A percentile compares a stretch with the other conserved stretches of the same genome.
Evolutionary conservation across 2,113 vertebrate species (phyloP).

Genomic region (Carassius gibelio): DNA sequence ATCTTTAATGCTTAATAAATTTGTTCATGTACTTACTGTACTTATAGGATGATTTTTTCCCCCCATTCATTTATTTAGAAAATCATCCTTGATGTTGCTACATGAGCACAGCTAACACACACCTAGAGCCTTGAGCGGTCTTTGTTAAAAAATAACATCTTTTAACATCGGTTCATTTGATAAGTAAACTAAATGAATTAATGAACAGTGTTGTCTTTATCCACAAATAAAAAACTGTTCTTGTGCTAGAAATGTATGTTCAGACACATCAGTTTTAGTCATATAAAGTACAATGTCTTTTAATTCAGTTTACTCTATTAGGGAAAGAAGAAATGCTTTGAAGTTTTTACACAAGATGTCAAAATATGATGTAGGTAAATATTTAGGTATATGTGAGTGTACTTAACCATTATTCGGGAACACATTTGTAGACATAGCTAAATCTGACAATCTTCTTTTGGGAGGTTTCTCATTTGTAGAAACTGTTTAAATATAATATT

Average conservation of each 20-base stretch:
- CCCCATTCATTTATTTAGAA: too few species aligned
- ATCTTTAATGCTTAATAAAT: constrained; percentile 7
- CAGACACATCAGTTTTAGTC: neutral
- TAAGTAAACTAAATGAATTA: neutral
- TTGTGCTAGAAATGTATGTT: neutral
- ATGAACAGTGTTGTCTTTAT: neutral
- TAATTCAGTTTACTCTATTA: neutral
- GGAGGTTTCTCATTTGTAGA: neutral
- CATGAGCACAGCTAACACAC: neutral
- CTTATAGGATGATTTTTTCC: neutral
- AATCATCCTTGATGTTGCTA: neutral
- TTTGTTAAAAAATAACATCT: too few species aligned
- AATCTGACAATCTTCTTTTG: neutral
- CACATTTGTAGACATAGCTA: neutral
- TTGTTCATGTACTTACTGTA: neutral
- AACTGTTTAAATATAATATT: too few species aligned
- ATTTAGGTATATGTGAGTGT: neutral
- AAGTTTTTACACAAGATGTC: neutral
- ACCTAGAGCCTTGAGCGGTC: neutral
- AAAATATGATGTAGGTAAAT: neutral
- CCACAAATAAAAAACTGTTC: neutral
- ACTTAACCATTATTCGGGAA: neutral
- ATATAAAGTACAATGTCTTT: neutral
- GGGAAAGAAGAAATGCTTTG: neutral
- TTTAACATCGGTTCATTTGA: neutral